Evolutionary conservation across 2,797 vertebrate species (phyloP).

Genomic region (Eulemur rubriventer): DNA sequence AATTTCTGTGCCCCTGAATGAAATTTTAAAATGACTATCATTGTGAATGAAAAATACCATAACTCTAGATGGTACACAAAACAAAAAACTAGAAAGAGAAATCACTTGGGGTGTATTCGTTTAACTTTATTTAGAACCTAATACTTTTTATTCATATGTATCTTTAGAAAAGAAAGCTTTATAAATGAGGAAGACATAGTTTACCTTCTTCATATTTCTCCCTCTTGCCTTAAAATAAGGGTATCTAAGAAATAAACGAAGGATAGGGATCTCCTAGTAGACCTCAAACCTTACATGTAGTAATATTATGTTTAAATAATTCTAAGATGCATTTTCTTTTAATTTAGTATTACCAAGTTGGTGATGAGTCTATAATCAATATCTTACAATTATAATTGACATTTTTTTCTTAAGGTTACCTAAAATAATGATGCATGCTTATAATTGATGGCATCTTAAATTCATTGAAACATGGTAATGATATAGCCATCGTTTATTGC

Average conservation of each 20-base stretch:
- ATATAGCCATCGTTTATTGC: not conserved
- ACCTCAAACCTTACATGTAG: not conserved
- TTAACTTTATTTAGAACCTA: not conserved
- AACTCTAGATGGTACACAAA: not conserved
- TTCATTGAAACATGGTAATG: not conserved
- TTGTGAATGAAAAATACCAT: slow-evolving; percentile 34
- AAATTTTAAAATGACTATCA: not conserved
- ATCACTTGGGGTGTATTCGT: not conserved
- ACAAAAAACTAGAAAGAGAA: not conserved
- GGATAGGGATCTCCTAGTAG: not conserved
- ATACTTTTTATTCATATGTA: not conserved
- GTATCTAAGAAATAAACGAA: not conserved
- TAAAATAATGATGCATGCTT: not conserved
- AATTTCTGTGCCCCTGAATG: not conserved
- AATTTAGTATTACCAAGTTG: not conserved
- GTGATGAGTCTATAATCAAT: not conserved
- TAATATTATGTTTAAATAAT: not conserved
- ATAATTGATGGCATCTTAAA: not conserved
- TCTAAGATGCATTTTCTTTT: not conserved
- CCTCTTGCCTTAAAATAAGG: not conserved
- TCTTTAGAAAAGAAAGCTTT: not conserved
- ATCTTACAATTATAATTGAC: not conserved
- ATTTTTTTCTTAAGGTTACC: not conserved
- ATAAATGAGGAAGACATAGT: not conserved
- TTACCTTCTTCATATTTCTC: not conserved